Evolutionary conservation across 2,113 vertebrate species (phyloP).

Genomic region (Meriones unguiculatus): DNA sequence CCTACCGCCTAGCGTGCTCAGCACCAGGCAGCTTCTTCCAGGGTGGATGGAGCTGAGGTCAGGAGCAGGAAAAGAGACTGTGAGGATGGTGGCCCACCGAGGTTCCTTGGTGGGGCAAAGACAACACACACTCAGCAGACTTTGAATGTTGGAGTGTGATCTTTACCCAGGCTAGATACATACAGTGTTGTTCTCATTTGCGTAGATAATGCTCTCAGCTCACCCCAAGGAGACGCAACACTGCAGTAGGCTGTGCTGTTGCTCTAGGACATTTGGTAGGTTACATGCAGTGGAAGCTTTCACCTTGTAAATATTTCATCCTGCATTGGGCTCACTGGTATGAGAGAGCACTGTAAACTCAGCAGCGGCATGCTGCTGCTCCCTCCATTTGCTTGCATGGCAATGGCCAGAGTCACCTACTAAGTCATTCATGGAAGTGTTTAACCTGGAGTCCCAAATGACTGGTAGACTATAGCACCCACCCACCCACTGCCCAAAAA

Average conservation of each 20-base stretch:
- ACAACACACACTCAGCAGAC: background rate
- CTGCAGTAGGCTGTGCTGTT: background rate
- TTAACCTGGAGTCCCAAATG: background rate
- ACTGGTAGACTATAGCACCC: background rate
- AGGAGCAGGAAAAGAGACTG: background rate
- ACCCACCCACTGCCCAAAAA: too few species aligned
- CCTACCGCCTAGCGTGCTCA: background rate
- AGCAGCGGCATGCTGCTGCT: background rate
- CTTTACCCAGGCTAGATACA: background rate
- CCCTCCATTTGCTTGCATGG: background rate
- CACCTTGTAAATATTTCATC: background rate
- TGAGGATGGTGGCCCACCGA: background rate
- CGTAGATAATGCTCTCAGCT: too few species aligned
- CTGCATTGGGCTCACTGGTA: background rate
- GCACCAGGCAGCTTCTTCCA: background rate
- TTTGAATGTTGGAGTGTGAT: background rate
- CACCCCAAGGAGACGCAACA: background rate
- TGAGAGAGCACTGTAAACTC: background rate
- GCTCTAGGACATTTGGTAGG: background rate
- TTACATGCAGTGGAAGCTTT: background rate
- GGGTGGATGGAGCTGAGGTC: background rate
- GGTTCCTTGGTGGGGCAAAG: background rate
- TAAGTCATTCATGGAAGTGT: background rate
- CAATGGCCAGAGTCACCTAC: background rate
- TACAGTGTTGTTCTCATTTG: background rate